Evolutionary conservation across 2,888 invertebrate species (phyloP).

Genomic region (Petrophora chlorosata): DNA sequence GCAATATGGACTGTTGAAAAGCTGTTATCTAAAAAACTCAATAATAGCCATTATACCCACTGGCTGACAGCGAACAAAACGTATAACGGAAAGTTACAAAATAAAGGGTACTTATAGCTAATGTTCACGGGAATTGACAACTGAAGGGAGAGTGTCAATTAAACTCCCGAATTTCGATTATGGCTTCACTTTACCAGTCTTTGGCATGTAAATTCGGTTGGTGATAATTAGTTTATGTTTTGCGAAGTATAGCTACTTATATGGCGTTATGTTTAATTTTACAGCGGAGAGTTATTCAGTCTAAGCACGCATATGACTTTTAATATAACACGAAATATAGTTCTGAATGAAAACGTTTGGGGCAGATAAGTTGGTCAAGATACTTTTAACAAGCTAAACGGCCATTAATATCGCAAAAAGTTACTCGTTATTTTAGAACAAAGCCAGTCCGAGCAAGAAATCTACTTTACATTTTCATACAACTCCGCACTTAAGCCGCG

Average conservation of each 20-base stretch:
- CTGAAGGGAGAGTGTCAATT: conserved; percentile 36
- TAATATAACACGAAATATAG: too few species aligned
- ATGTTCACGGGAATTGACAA: conserved; percentile 44
- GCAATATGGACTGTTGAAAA: background rate
- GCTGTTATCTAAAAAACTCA: background rate
- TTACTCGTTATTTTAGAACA: conserved; percentile 14
- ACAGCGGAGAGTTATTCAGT: too few species aligned
- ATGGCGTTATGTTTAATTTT: background rate
- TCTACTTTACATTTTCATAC: conserved; percentile 26
- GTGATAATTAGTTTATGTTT: conserved; percentile 10
- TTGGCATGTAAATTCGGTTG: background rate
- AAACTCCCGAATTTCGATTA: conserved; percentile 41
- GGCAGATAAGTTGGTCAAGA: too few species aligned
- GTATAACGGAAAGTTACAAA: background rate
- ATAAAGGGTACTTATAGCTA: conserved; percentile 39
- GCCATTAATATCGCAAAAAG: conserved; percentile 14
- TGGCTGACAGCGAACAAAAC: background rate
- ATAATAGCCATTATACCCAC: too few species aligned
- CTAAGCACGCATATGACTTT: too few species aligned
- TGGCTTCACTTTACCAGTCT: conserved; percentile 13
- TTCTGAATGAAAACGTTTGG: too few species aligned
- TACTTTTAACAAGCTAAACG: background rate
- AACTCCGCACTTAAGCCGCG: conserved; percentile 17
- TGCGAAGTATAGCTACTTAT: background rate
- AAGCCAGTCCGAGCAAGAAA: conserved; percentile 25